A percentile compares a stretch with the other conserved stretches of the same genome.
These are phyloP conservation scores for Danaus chrysippus DNA, from an alignment of 2,888 invertebrate genomes.

Conservation along the genomic window DNA sequence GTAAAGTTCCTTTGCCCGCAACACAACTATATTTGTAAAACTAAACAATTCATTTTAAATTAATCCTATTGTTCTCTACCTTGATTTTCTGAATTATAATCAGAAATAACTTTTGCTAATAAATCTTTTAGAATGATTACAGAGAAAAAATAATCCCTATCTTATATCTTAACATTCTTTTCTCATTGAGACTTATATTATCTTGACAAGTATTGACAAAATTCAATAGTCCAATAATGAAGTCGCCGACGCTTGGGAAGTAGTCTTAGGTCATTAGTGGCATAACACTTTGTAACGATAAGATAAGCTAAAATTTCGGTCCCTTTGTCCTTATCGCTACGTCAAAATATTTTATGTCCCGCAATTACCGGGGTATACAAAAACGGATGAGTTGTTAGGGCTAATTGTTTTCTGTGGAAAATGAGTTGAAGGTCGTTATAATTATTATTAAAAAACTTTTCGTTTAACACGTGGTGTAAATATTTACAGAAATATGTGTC, in stretches of 20 bases:
- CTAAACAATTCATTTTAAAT: not conserved
- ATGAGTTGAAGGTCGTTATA: slow-evolving; percentile 15
- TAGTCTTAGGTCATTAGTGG: slow-evolving; percentile 63
- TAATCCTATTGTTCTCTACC: not conserved
- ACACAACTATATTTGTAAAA: slow-evolving; percentile 1
- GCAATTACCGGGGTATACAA: slow-evolving; percentile 49
- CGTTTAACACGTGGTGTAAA: slow-evolving; percentile 3
- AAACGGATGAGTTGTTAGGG: slow-evolving; percentile 30
- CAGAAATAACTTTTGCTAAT: too few relatives aligned
- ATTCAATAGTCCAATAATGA: slow-evolving; percentile 42
- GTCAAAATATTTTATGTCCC: slow-evolving; percentile 75
- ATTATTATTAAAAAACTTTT: slow-evolving; percentile 4
- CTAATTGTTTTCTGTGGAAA: slow-evolving; percentile 31
- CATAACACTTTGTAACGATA: slow-evolving; percentile 60
- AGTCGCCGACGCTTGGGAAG: slow-evolving; percentile 56
- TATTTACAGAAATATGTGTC: not conserved
- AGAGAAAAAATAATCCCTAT: too few relatives aligned
- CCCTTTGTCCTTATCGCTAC: slow-evolving; percentile 64
- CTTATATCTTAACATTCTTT: too few relatives aligned
- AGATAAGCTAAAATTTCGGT: slow-evolving; percentile 63
- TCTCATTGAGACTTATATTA: too few relatives aligned
- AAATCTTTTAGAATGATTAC: too few relatives aligned
- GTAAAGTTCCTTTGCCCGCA: slow-evolving; percentile 19
- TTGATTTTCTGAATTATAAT: too few relatives aligned
- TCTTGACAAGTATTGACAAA: not conserved